Evolutionary conservation across 2,888 invertebrate genomes (phyloP).

Genomic region (Frankliniella intonsa): DNA sequence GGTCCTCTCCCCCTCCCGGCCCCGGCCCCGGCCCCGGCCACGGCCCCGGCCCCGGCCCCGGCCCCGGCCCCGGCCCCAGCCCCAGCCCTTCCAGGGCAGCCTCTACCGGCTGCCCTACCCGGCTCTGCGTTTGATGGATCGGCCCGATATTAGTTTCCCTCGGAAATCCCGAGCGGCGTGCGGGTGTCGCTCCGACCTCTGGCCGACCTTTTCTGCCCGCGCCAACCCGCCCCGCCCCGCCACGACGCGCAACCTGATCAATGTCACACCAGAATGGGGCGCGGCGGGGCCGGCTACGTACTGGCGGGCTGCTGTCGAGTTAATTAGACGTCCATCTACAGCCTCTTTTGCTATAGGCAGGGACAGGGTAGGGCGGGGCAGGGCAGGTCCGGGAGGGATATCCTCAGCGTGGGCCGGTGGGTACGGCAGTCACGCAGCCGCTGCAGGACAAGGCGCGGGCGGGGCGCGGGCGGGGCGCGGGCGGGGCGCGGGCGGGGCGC

Average conservation of each 20-base stretch:
- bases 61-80: not conserved
- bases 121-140: not conserved
- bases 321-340: no score
- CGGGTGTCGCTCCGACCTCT: constrained; percentile 13
- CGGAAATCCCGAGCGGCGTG: not conserved
- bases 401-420: no score
- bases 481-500: no score
- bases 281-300: no score
- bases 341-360: not conserved
- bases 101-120: not conserved
- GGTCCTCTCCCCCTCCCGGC: no score
- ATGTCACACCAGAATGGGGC: not conserved
- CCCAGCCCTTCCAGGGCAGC: not conserved
- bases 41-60: no score
- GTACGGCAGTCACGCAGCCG: no score
- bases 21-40: no score
- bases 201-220: not conserved
- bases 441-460: no score
- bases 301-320: no score
- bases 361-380: not conserved
- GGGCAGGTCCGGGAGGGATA: not conserved
- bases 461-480: no score
- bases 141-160: constrained; percentile 11
- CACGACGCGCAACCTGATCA: not conserved
- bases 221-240: not conserved